These are phyloP conservation scores for Tokudaia tokunoshimensis DNA, from an alignment of 2,797 vertebrate species.

Conservation along the genomic window DNA sequence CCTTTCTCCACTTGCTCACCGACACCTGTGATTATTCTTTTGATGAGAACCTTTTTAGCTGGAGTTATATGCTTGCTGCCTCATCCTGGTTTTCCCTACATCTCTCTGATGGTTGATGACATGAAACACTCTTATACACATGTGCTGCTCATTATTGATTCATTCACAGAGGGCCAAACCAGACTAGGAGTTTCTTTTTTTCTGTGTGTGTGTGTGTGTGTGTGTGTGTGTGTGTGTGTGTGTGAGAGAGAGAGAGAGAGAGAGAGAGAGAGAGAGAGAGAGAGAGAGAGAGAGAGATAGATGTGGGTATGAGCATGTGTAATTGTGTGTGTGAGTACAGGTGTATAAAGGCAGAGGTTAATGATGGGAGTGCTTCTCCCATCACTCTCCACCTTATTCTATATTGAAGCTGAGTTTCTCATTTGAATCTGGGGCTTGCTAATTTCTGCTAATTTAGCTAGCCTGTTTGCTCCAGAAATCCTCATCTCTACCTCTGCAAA, in stretches of 20 bases:
- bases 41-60: neutral
- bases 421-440: neutral
- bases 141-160: neutral
- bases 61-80: neutral
- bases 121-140: too few relatives aligned
- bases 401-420: neutral
- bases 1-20: neutral
- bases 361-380: neutral
- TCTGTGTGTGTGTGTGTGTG: neutral
- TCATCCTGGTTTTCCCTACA: neutral
- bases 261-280: too few relatives aligned
- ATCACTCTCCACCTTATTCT: neutral
- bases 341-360: neutral
- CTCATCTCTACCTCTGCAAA: neutral
- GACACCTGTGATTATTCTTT: neutral
- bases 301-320: neutral
- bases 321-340: neutral
- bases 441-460: neutral
- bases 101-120: neutral
- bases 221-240: neutral
- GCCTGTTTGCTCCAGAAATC: neutral
- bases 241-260: too few relatives aligned
- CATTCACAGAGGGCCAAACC: neutral
- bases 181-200: neutral
- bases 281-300: neutral